Evolutionary conservation across 1,140 invertebrate species (phyloP).

Genomic region (Drosophila nannoptera): DNA sequence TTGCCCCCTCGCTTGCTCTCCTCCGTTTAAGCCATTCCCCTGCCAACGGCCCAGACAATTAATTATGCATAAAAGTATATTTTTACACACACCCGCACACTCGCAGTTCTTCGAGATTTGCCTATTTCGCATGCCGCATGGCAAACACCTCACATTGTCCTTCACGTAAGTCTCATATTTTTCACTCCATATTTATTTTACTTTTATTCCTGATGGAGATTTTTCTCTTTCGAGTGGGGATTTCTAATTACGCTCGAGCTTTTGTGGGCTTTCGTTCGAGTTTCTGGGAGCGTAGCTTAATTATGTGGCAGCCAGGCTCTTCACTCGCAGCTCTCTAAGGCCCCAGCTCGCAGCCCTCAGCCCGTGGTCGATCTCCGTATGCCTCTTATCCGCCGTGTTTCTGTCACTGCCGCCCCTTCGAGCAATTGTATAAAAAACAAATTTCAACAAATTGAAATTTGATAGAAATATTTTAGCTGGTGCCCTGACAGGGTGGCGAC

Average conservation of each 20-base stretch:
- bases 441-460: constrained; percentile 74
- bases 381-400: background rate
- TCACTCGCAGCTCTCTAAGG: constrained; percentile 6
- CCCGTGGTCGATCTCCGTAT: background rate
- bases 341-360: constrained; percentile 9
- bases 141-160: background rate
- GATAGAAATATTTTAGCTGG: constrained; percentile 70
- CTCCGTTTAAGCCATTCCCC: constrained; percentile 50
- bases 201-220: background rate
- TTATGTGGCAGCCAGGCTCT: constrained; percentile 56
- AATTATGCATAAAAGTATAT: constrained; percentile 67
- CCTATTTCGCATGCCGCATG: background rate
- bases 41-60: constrained; percentile 42
- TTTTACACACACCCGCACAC: constrained; percentile 1
- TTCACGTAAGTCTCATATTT: too few relatives aligned
- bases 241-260: constrained; percentile 66
- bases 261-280: constrained; percentile 64
- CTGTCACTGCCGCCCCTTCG: constrained; percentile 2
- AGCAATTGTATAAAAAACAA: constrained; percentile 38
- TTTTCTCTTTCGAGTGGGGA: constrained; percentile 18
- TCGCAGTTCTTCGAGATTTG: constrained; percentile 13
- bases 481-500: constrained; percentile 4
- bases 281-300: constrained; percentile 62
- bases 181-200: too few relatives aligned
- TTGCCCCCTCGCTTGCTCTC: too few relatives aligned